Conservation (phyloP, 2,113 vertebrate genomes). For the Eubucco bourcierii region DNA sequence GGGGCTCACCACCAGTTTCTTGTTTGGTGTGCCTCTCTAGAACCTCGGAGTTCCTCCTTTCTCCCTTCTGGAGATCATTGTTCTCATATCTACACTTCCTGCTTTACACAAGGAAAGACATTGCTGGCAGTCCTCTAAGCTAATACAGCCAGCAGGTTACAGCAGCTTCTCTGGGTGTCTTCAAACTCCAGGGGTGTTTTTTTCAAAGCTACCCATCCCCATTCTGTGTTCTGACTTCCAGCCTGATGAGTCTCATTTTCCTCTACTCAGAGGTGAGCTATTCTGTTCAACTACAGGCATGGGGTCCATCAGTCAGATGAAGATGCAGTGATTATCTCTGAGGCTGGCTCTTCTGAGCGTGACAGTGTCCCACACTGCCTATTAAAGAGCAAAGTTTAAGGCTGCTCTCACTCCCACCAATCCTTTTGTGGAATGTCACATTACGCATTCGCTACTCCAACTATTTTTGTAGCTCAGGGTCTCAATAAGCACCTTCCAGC, state of each 20-base stretch:
- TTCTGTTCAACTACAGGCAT: neutral
- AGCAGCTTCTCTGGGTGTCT: neutral
- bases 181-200: neutral
- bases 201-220: neutral
- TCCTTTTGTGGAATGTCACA: constrained; percentile 1
- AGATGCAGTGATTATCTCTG: neutral
- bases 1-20: neutral
- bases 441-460: neutral
- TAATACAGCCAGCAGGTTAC: neutral
- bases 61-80: neutral
- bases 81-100: neutral
- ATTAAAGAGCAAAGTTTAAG: neutral
- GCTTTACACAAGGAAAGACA: neutral
- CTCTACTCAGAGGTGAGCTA: neutral
- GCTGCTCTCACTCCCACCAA: neutral
- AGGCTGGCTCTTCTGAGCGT: neutral
- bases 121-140: neutral
- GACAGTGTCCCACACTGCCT: neutral
- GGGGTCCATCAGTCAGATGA: neutral
- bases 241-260: neutral
- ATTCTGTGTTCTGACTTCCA: neutral
- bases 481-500: neutral
- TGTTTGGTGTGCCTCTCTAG: neutral
- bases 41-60: neutral
- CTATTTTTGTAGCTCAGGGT: neutral